Evolutionary conservation across 2,113 vertebrate genomes (phyloP).

Genomic region (Bambusicola thoracicus): DNA sequence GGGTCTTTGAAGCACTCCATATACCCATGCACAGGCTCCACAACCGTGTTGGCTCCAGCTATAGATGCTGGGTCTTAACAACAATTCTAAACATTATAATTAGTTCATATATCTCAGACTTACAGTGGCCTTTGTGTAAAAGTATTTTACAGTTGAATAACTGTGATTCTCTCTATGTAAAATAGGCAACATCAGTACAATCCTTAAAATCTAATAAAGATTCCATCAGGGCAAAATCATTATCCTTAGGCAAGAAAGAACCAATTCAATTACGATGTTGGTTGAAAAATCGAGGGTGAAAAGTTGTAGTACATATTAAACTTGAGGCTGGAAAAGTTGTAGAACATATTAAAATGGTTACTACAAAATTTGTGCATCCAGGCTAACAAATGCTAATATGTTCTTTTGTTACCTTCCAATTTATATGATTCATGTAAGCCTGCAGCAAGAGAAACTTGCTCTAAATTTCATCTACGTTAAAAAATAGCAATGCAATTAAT

Average conservation of each 20-base stretch:
- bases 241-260: conserved; percentile 76
- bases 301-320: conserved; percentile 83
- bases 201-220: conserved; percentile 78
- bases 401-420: conserved; percentile 86
- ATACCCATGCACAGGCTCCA: background rate
- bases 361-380: conserved; percentile 78
- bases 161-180: conserved; percentile 51
- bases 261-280: conserved; percentile 81
- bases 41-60: background rate
- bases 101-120: conserved; percentile 38
- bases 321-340: conserved; percentile 78
- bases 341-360: conserved; percentile 84
- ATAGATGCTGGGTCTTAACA: background rate
- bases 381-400: conserved; percentile 88
- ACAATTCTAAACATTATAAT: conserved; percentile 14
- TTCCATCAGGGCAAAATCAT: conserved; percentile 75
- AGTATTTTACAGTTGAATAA: conserved; percentile 2
- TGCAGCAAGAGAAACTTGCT: conserved; percentile 81
- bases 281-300: conserved; percentile 79
- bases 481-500: conserved; percentile 79
- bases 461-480: conserved; percentile 84
- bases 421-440: conserved; percentile 85
- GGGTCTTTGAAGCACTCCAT: background rate
- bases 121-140: background rate
- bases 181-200: conserved; percentile 61